Evolutionary conservation across 2,888 invertebrate species (phyloP), one percentile per base, ranked within the genome.

Genomic region (Conus canariensis): DNA sequence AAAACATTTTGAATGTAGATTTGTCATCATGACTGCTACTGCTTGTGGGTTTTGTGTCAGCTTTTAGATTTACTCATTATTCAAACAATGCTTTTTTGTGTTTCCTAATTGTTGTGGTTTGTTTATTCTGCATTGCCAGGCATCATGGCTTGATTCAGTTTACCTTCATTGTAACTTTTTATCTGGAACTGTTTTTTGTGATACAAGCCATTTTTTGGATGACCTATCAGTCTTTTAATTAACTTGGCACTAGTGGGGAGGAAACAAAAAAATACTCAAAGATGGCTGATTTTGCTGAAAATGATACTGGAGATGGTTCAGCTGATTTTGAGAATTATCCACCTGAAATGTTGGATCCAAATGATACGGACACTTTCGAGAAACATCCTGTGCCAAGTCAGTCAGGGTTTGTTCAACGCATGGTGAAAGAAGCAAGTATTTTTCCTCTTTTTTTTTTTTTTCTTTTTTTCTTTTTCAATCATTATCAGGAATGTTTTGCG

Each of bases 361-460:
- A 87, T 30, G 74, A 87, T 58, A 25, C 5, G 19, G 87, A 87
- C 25, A 74, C 12, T 70, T 70, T 87, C 30, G 87, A 87, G 74
- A 87, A 74, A 56, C 87, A 74, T 58, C 87, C 67, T 4, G n/a
- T 87, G 0, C 87, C 87, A 56, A 87, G 30, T n/a, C 67, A 87
- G 14, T 10, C 70, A 9, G 87, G 87, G 74, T 87, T 56, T 74
- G 87, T 87, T 45, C 7, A 19, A 0, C 87, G 74, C 14, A 58
- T 87, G 45, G 87, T 87, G 10, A 70, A 87, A 87, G 87, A 74
- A 87, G 87, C 87, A 87, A 87, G 87, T 87, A 87, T 87, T 56
- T 70, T 67, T 22, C 19, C 45, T 45, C 4, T 45, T 45, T 45
- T 45, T 45, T 45, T 45, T 1, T 45, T 45, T 45, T 45, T 45